A percentile compares a stretch with the other conserved stretches of the same genome.
Evolutionary conservation across 1,140 invertebrate genomes (phyloP).

Genomic region (Drosophila cardini): DNA sequence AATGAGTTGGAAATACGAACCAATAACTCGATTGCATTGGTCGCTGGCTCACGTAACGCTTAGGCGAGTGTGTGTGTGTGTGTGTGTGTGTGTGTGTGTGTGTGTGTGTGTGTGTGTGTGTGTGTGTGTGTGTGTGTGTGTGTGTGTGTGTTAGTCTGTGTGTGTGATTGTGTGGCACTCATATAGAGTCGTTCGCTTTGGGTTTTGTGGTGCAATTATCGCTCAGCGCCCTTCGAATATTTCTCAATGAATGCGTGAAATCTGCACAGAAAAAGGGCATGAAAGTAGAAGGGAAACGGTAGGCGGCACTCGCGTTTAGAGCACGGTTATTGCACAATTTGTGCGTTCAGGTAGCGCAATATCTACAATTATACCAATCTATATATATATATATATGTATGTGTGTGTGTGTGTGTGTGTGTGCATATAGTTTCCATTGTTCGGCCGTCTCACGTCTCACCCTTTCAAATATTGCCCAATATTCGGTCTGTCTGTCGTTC

Average conservation of each 20-base stretch:
- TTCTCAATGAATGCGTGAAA: slow-evolving; percentile 79
- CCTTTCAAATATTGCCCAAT: slow-evolving; percentile 9
- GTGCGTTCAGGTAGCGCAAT: slow-evolving; percentile 26
- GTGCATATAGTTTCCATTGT: slow-evolving; percentile 49
- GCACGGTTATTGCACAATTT: slow-evolving; percentile 41
- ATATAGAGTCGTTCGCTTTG: neutral
- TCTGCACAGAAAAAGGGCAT: slow-evolving; percentile 24
- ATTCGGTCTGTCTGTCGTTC: neutral
- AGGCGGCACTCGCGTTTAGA: slow-evolving; percentile 10
- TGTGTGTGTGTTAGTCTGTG: neutral
- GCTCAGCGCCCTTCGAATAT: slow-evolving; percentile 54
- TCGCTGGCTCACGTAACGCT: slow-evolving; percentile 37
- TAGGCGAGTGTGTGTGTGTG: neutral
- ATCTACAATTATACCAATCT: neutral
- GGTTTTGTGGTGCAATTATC: slow-evolving; percentile 70
- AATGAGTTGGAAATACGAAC: slow-evolving; percentile 7
- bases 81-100: neutral
- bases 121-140: slow-evolving; percentile 5
- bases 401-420: neutral
- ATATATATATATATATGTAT: neutral
- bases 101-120: neutral
- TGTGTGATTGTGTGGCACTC: neutral
- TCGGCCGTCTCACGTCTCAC: slow-evolving; percentile 2
- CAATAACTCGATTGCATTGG: slow-evolving; percentile 26
- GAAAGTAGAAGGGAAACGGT: neutral